Conservation (phyloP, 2,113 vertebrate species). For the Zapornia atra region DNA sequence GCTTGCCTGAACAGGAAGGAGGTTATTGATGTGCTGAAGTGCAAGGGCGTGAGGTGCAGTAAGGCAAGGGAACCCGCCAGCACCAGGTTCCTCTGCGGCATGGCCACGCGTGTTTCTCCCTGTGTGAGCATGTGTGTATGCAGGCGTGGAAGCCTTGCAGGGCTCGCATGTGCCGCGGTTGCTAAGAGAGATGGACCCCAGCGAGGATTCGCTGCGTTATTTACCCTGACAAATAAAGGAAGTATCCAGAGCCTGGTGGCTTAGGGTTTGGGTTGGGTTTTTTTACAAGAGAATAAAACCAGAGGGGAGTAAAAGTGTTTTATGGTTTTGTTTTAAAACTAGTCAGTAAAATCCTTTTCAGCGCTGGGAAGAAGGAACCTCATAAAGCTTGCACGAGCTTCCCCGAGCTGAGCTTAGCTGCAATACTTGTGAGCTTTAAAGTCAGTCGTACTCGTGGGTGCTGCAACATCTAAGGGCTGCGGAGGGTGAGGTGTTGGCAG, state of each 20-base stretch:
- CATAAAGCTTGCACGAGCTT: neutral
- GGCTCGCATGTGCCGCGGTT: rapidly evolving
- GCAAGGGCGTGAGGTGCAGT: neutral
- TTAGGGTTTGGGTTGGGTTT: neutral
- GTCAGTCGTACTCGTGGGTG: rapidly evolving
- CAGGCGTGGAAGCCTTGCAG: neutral
- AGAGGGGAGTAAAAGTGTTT: neutral
- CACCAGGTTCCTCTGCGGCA: rapidly evolving
- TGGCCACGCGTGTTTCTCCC: neutral
- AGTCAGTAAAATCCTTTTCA: neutral
- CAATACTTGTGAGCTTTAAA: neutral
- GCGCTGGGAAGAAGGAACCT: neutral
- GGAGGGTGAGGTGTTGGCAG: neutral
- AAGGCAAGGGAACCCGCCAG: neutral
- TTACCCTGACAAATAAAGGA: neutral
- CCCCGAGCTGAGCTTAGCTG: neutral
- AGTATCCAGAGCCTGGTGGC: no score
- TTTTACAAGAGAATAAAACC: neutral
- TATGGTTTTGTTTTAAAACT: neutral
- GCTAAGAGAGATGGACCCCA: neutral
- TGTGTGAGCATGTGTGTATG: no score
- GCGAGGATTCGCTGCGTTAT: neutral
- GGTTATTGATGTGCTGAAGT: neutral
- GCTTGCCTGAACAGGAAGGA: neutral
- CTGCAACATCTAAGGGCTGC: neutral